Evolutionary conservation across 2,888 invertebrate genomes (phyloP), one percentile per base, ranked within the genome.

Genomic region (Drosophila affinis): DNA sequence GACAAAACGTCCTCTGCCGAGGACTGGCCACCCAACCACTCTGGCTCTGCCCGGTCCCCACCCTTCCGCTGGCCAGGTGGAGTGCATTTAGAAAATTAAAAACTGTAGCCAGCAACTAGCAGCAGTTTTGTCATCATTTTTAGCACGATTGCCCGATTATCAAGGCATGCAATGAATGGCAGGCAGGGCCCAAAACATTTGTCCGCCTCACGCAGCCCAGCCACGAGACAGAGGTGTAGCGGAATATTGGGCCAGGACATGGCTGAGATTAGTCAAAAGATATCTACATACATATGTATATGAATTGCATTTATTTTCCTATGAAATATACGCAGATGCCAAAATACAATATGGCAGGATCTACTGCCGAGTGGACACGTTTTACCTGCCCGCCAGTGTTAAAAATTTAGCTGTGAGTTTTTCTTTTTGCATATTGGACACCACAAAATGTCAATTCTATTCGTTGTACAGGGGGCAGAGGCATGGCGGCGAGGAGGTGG

Each of bases 11-110:
- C 39, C 48, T 34, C 24, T 14, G 63, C 7, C 58, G 7, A 62
- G 59, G 14, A 34, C 27, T 48, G 10, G 4, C 32, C 21, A 46
- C 45, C 21, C 21, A 21, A 21, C 18, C 52, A 21, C 56, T 18
- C 18, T 18, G 18, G 2, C 1, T 18, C 18, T 18, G 18, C 18
- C 18, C 18, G 18, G 18, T 18, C 18, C 21, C 21, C 21, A 64
- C 10, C 27, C 48, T 27, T 39, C 18, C 24, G 46, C 44, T 74
- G 67, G 68, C 72, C 34, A 52, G 64, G 52, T 64, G 58, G 62
- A 85, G 83, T 85, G 84, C 84, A 85, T 86, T 85, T 87, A 85
- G 84, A 85, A 85, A 85, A 85, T 85, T 85, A 85, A 85, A 85
- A 85, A 87, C 59, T 83, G 83, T 87, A 39, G 81, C 84, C 73